Evolutionary conservation across 2,113 vertebrate genomes (phyloP).

Genomic region (Periophthalmodon schlosseri): DNA sequence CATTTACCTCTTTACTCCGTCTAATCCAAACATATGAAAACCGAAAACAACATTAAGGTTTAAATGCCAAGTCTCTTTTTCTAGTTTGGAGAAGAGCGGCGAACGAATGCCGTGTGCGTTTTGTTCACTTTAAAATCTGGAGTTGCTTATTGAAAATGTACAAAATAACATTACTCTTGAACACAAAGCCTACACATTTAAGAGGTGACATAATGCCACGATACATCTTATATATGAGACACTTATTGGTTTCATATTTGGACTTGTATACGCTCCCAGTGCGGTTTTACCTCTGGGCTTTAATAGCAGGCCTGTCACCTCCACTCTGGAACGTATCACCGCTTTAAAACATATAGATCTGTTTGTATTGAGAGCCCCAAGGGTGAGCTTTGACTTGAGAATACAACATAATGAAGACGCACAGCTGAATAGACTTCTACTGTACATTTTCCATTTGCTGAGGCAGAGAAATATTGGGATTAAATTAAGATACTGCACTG

Average conservation of each 20-base stretch:
- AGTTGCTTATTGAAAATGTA: background rate
- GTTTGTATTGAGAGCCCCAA: slow-evolving; percentile 11
- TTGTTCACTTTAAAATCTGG: no score
- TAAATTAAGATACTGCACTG: slow-evolving; percentile 54
- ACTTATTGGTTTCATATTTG: background rate
- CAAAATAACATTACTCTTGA: background rate
- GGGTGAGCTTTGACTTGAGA: slow-evolving; percentile 4
- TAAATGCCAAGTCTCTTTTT: background rate
- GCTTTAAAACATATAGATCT: slow-evolving; percentile 9
- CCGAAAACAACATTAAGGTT: background rate
- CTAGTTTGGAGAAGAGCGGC: background rate
- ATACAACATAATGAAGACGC: slow-evolving; percentile 15
- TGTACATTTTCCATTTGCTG: slow-evolving; percentile 4
- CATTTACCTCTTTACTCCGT: background rate
- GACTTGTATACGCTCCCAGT: slow-evolving; percentile 15
- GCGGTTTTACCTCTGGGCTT: slow-evolving; percentile 1
- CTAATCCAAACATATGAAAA: background rate
- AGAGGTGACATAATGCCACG: background rate
- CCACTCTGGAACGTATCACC: background rate
- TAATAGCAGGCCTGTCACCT: slow-evolving; percentile 22
- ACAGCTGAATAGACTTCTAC: slow-evolving; percentile 14
- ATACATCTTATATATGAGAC: background rate
- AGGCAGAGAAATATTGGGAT: slow-evolving; percentile 33
- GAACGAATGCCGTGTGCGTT: background rate
- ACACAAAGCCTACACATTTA: background rate